phyloP scores from a whole-genome alignment of 2,888 invertebrate species.

The Bugulina stolonifera region DNA sequence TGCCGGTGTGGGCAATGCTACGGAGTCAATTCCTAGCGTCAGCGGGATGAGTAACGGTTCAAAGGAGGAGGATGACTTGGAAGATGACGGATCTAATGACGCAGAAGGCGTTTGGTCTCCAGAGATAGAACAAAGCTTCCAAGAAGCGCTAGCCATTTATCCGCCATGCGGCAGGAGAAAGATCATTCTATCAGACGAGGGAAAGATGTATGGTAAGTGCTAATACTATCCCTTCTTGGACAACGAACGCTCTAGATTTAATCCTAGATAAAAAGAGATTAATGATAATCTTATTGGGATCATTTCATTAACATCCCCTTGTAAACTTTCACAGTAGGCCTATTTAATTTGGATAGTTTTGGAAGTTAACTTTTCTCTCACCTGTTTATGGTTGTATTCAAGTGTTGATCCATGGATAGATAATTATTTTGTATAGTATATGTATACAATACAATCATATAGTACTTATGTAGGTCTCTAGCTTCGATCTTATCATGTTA shows the following conservation, averaged over 20 bases:
- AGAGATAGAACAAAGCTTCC: constrained; percentile 99
- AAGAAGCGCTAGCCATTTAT: constrained; percentile 98
- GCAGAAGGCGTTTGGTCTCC: constrained; percentile 99
- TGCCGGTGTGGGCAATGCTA: background rate
- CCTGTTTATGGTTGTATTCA: no score
- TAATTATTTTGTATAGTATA: no score
- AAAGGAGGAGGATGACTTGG: constrained; percentile 73
- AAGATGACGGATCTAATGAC: constrained; percentile 70
- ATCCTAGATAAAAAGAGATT: background rate
- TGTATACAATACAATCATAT: no score
- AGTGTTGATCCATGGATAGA: no score
- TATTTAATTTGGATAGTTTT: no score
- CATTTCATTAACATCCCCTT: no score
- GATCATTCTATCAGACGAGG: constrained; percentile 99
- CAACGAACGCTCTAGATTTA: background rate
- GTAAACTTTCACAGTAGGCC: no score
- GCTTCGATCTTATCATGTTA: no score
- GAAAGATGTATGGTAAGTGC: constrained; percentile 99
- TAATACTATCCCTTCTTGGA: background rate
- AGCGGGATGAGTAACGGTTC: constrained; percentile 22
- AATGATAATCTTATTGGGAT: no score
- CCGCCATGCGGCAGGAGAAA: constrained; percentile 98
- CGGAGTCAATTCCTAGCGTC: constrained; percentile 17
- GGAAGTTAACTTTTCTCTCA: no score
- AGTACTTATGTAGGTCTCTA: no score